Conservation (phyloP, 2,888 invertebrate species). For the Rutpela maculata region DNA sequence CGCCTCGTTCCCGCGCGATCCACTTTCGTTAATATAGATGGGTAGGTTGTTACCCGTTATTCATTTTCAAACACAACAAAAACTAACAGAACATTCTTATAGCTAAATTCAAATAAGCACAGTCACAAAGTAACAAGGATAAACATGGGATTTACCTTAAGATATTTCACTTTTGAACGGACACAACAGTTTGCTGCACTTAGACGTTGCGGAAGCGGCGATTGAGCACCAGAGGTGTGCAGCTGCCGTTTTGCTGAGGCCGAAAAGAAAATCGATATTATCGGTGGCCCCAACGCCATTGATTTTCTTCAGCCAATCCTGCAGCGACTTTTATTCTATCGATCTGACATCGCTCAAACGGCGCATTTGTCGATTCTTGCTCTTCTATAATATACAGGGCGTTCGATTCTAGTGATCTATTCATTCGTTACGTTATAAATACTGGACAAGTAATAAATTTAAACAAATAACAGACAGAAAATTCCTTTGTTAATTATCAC, state of each 20-base stretch:
- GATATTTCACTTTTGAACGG: neutral
- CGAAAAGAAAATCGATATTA: constrained; percentile 81
- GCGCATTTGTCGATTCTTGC: constrained; percentile 62
- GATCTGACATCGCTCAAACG: constrained; percentile 76
- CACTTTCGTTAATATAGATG: neutral
- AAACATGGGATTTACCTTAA: constrained; percentile 8
- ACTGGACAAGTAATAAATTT: too few species aligned
- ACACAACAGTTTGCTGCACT: constrained; percentile 28
- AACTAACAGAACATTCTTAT: neutral
- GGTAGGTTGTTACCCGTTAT: neutral
- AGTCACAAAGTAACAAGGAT: constrained; percentile 2
- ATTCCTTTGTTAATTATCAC: too few species aligned
- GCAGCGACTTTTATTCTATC: constrained; percentile 87
- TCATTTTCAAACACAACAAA: constrained; percentile 5
- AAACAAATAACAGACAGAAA: too few species aligned
- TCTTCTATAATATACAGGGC: constrained; percentile 30
- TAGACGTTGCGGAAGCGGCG: constrained; percentile 13
- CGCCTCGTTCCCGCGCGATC: constrained; percentile 27
- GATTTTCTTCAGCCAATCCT: constrained; percentile 82
- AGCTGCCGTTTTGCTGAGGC: constrained; percentile 17
- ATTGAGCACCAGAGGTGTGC: constrained; percentile 11
- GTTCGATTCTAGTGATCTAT: neutral
- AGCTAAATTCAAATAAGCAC: neutral
- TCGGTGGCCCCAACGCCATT: constrained; percentile 81
- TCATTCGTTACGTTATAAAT: too few species aligned